Percentiles rank a stretch among this genome's conserved stretches.
Conservation (phyloP, 1,140 invertebrate species). For the Brachionus rubens region DNA sequence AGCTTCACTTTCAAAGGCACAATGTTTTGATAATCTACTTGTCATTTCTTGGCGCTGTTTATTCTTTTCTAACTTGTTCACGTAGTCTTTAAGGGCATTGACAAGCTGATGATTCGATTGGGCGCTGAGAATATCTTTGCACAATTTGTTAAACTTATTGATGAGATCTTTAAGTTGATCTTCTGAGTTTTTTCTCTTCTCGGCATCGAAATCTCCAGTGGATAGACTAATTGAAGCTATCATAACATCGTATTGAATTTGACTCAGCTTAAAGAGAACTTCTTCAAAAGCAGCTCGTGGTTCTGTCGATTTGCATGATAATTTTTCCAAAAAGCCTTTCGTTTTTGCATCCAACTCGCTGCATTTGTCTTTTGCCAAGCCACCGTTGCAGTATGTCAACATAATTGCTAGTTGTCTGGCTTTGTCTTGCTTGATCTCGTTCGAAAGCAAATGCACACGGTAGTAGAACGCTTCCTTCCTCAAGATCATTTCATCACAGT, state of each 20-base stretch:
- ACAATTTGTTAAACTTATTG: neutral
- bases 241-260: neutral
- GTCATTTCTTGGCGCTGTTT: neutral
- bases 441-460: neutral
- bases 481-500: constrained; percentile 3
- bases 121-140: neutral
- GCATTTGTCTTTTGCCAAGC: neutral
- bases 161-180: neutral
- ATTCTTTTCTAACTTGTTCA: neutral
- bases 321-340: neutral
- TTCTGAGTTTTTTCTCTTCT: neutral
- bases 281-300: neutral
- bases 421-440: neutral
- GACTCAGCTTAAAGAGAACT: neutral
- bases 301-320: neutral
- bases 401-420: neutral
- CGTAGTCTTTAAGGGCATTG: neutral
- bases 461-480: neutral
- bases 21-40: neutral
- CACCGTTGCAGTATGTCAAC: constrained; percentile 11
- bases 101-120: neutral
- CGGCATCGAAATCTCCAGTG: no score
- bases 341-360: neutral
- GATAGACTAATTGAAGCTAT: neutral
- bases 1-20: neutral